Percentiles rank a stretch among this genome's conserved stretches.
Evolutionary conservation across 1,140 invertebrate species (phyloP).

Genomic region (Camponotus floridanus): DNA sequence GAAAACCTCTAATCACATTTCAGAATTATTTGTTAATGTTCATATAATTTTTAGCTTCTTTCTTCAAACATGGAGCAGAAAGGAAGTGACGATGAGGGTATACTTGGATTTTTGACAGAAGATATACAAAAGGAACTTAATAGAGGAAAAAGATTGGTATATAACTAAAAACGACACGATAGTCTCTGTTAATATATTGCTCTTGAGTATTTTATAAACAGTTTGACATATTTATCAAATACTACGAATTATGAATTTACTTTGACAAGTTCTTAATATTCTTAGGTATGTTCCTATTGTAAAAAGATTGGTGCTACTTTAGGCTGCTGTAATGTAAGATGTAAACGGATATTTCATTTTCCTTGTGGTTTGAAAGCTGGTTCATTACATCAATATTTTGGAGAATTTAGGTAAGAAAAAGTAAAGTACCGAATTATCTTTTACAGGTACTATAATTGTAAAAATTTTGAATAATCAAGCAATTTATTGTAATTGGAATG

Average conservation of each 20-base stretch:
- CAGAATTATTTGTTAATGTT: not conserved
- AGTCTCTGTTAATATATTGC: not conserved
- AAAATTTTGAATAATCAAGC: not conserved
- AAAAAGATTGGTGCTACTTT: conserved; percentile 88
- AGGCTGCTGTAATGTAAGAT: conserved; percentile 87
- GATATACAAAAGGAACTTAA: conserved; percentile 88
- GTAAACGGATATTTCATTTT: conserved; percentile 88
- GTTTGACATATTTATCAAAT: conserved; percentile 6
- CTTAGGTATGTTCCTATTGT: conserved; percentile 88
- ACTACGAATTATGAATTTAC: not conserved
- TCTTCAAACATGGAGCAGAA: conserved; percentile 88
- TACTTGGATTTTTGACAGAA: conserved; percentile 88
- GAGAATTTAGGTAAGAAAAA: conserved; percentile 86
- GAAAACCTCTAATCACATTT: too few relatives aligned
- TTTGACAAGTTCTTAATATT: not conserved
- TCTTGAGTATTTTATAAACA: conserved; percentile 22
- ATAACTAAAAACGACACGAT: conserved; percentile 57
- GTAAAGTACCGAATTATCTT: too few relatives aligned
- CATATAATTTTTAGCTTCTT: conserved; percentile 86
- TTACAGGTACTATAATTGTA: not conserved
- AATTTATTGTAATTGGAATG: conserved; percentile 46
- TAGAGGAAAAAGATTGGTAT: conserved; percentile 87
- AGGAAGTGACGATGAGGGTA: conserved; percentile 88
- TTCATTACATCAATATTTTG: conserved; percentile 88
- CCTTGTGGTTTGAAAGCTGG: conserved; percentile 88